Percentiles rank a stretch among this genome's conserved stretches.
phyloP scores from a whole-genome alignment of 2,797 vertebrate genomes.

The Atherinosoma microstoma region DNA sequence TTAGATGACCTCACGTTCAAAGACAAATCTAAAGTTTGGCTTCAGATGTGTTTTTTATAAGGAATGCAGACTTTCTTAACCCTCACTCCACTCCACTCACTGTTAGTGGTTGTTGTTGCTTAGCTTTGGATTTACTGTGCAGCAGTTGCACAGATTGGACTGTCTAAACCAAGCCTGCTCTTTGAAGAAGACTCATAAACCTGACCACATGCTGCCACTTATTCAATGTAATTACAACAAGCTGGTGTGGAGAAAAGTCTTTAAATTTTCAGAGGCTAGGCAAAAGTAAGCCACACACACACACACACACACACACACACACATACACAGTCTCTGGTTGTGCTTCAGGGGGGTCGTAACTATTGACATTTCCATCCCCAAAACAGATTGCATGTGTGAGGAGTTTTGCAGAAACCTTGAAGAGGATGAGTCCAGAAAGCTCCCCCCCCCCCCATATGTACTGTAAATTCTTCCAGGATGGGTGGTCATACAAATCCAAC shows the following conservation, averaged over 20 bases:
- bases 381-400: slow-evolving; percentile 75
- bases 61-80: slow-evolving; percentile 67
- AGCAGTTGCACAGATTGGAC: slow-evolving; percentile 80
- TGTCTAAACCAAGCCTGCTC: slow-evolving; percentile 75
- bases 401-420: slow-evolving; percentile 59
- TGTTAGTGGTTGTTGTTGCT: slow-evolving; percentile 70
- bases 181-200: slow-evolving; percentile 86
- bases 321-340: slow-evolving; percentile 52
- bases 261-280: slow-evolving; percentile 80
- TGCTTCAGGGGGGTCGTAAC: slow-evolving; percentile 80
- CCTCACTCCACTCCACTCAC: slow-evolving; percentile 39
- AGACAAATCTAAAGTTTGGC: slow-evolving; percentile 11
- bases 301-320: slow-evolving; percentile 60
- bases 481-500: slow-evolving; percentile 41
- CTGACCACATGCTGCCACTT: slow-evolving; percentile 87
- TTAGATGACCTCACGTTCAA: slow-evolving; percentile 31
- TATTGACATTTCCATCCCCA: slow-evolving; percentile 80
- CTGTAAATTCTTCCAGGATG: slow-evolving; percentile 52
- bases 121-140: slow-evolving; percentile 80
- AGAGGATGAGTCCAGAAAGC: slow-evolving; percentile 38
- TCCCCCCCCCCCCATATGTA: slow-evolving; percentile 15
- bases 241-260: slow-evolving; percentile 81
- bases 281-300: slow-evolving; percentile 76
- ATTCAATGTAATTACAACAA: slow-evolving; percentile 90
- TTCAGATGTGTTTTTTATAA: slow-evolving; percentile 39